phyloP scores from a whole-genome alignment of 2,888 invertebrate species.

The Sinopyrophorus schimmeli region DNA sequence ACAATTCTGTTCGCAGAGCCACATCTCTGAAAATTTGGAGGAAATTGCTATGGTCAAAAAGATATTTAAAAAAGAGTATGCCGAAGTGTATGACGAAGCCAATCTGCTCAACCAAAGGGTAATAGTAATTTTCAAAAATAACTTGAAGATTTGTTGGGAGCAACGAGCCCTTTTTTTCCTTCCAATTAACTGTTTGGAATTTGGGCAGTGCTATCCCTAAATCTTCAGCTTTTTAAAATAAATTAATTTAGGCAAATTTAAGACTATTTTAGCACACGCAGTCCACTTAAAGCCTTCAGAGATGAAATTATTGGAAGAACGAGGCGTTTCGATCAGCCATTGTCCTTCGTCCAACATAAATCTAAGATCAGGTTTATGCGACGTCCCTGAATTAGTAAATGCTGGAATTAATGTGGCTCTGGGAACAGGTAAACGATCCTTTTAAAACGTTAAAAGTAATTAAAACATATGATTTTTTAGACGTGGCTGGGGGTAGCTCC shows the following conservation, averaged over 20 bases:
- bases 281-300: slow-evolving; percentile 75
- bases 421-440: slow-evolving; percentile 71
- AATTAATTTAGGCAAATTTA: slow-evolving; percentile 40
- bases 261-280: slow-evolving; percentile 84
- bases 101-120: slow-evolving; percentile 77
- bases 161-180: too few species aligned
- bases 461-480: slow-evolving; percentile 55
- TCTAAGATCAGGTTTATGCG: slow-evolving; percentile 80
- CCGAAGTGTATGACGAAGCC: slow-evolving; percentile 75
- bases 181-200: too few species aligned
- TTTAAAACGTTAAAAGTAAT: background rate
- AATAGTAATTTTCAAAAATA: too few species aligned
- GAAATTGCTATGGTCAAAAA: slow-evolving; percentile 71
- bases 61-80: slow-evolving; percentile 66
- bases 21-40: slow-evolving; percentile 78
- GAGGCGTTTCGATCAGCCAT: slow-evolving; percentile 74
- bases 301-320: slow-evolving; percentile 62
- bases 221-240: background rate
- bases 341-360: slow-evolving; percentile 87
- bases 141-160: too few species aligned
- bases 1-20: slow-evolving; percentile 64
- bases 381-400: slow-evolving; percentile 67
- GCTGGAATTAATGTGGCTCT: slow-evolving; percentile 75
- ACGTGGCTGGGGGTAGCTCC: slow-evolving; percentile 81
- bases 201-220: slow-evolving; percentile 40